phyloP scores from a whole-genome alignment of 2,113 vertebrate genomes.

The Heloderma charlesbogerti region DNA sequence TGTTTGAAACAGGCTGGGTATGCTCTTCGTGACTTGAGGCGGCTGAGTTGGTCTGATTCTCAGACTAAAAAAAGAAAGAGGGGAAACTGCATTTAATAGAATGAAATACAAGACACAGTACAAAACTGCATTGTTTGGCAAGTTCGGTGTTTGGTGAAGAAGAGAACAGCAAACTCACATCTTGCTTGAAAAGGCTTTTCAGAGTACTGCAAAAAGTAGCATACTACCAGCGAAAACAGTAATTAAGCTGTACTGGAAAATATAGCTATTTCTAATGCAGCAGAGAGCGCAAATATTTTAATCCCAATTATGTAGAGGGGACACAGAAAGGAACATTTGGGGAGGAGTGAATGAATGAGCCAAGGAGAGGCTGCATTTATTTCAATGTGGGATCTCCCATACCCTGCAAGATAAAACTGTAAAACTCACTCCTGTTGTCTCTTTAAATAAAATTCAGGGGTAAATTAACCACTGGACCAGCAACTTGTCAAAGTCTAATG shows the following conservation, averaged over 20 bases:
- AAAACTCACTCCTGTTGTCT: neutral
- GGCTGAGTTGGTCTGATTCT: conserved; percentile 45
- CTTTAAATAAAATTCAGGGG: neutral
- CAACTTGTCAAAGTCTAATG: neutral
- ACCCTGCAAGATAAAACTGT: neutral
- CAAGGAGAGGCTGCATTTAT: neutral
- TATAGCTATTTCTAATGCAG: neutral
- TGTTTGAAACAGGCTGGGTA: conserved; percentile 47
- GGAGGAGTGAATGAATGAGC: neutral
- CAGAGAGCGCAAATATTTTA: neutral
- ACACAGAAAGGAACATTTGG: neutral
- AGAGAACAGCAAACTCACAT: neutral
- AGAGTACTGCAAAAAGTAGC: neutral
- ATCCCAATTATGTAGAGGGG: neutral
- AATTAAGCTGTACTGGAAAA: neutral
- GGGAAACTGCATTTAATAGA: neutral
- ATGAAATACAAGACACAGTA: neutral
- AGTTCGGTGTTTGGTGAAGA: neutral
- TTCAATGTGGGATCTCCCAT: neutral
- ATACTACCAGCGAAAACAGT: neutral
- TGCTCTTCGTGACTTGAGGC: conserved; percentile 70
- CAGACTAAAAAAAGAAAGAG: conserved; percentile 69
- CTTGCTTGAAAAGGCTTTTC: neutral
- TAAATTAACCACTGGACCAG: neutral
- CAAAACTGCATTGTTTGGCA: neutral